phyloP scores from a whole-genome alignment of 2,888 invertebrate genomes.

The Mallateleia sp. region DNA sequence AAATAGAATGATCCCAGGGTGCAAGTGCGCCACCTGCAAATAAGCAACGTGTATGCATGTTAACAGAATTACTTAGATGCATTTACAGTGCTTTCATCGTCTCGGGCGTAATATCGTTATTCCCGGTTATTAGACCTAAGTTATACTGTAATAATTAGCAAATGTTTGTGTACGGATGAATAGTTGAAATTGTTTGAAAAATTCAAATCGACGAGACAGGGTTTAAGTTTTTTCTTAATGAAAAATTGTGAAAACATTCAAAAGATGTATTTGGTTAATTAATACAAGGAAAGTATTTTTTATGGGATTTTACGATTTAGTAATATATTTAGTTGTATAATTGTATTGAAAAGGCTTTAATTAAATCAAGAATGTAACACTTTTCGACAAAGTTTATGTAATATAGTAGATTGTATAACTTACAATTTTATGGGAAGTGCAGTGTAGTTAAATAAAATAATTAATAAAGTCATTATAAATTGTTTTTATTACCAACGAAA shows the following conservation, averaged over 20 bases:
- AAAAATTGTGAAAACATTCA: constrained; percentile 7
- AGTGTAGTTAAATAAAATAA: too few relatives aligned
- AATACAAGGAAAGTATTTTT: too few relatives aligned
- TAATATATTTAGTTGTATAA: too few relatives aligned
- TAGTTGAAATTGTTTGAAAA: constrained; percentile 70
- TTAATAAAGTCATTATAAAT: too few relatives aligned
- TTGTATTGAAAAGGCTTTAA: too few relatives aligned
- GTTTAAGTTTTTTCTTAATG: neutral
- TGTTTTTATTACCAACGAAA: too few relatives aligned
- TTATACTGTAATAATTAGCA: constrained; percentile 64
- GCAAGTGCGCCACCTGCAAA: constrained; percentile 81
- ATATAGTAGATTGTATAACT: too few relatives aligned
- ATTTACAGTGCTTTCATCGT: constrained; percentile 73
- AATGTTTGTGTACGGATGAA: constrained; percentile 66
- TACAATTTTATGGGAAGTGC: too few relatives aligned
- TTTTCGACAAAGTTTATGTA: too few relatives aligned
- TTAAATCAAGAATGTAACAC: too few relatives aligned
- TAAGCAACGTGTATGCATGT: constrained; percentile 86
- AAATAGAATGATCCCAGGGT: constrained; percentile 75
- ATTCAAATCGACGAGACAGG: neutral
- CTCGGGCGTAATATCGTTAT: constrained; percentile 85
- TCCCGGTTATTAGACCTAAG: constrained; percentile 81
- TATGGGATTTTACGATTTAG: too few relatives aligned
- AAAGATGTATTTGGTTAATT: too few relatives aligned
- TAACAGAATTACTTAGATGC: constrained; percentile 83